phyloP scores from a whole-genome alignment of 2,888 invertebrate genomes.

The Leptura quadrifasciata region DNA sequence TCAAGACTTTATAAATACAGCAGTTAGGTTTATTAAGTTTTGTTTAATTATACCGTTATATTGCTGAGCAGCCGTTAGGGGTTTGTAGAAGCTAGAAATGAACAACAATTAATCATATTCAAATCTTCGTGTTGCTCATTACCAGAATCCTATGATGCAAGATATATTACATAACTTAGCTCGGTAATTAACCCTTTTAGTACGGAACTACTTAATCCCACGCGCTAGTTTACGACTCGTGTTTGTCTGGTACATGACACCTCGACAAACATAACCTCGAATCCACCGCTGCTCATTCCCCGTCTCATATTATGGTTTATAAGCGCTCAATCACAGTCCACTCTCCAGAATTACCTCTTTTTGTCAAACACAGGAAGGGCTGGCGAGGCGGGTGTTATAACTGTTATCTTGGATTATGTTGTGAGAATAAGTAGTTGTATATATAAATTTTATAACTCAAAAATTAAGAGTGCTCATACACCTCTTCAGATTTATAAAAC shows the following conservation, averaged over 20 bases:
- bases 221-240: neutral
- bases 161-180: conserved; percentile 56
- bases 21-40: neutral
- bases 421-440: too few relatives aligned
- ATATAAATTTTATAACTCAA: too few relatives aligned
- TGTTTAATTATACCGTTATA: neutral
- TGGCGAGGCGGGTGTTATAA: neutral
- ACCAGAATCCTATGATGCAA: conserved; percentile 51
- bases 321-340: neutral
- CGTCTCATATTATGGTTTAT: neutral
- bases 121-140: conserved; percentile 48
- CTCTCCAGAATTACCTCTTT: neutral
- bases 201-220: conserved; percentile 32
- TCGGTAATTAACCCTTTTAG: conserved; percentile 31
- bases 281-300: conserved; percentile 2
- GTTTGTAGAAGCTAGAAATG: conserved; percentile 15
- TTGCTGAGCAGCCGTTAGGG: neutral
- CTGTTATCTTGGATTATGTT: neutral
- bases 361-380: neutral
- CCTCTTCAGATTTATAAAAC: too few relatives aligned
- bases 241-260: conserved; percentile 26
- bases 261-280: conserved; percentile 34
- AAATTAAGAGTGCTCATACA: too few relatives aligned
- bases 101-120: conserved; percentile 48
- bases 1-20: neutral